Evolutionary conservation across 2,797 vertebrate genomes (phyloP).

Genomic region (Bucorvus abyssinicus): DNA sequence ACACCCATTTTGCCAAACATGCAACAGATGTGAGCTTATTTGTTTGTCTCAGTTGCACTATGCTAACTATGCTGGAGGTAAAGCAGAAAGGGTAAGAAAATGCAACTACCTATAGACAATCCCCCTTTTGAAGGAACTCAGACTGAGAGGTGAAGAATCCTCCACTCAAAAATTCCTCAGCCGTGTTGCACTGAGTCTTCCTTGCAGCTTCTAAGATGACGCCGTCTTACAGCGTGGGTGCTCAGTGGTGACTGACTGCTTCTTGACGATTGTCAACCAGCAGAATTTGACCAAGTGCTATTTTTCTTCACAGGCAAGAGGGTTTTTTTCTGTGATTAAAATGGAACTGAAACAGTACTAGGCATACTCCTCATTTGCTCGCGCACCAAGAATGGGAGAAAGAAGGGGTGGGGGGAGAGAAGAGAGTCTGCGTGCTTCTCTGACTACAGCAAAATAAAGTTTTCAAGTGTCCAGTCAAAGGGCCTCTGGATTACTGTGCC

Average conservation of each 20-base stretch:
- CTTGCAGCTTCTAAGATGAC: not conserved
- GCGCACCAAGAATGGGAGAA: not conserved
- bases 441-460: not conserved
- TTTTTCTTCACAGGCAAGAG: not conserved
- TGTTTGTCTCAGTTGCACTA: not conserved
- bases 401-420: too few relatives aligned
- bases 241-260: too few relatives aligned
- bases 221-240: too few relatives aligned
- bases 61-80: not conserved
- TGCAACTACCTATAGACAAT: not conserved
- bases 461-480: not conserved
- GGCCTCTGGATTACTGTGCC: too few relatives aligned
- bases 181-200: not conserved
- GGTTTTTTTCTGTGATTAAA: not conserved
- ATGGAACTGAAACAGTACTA: not conserved
- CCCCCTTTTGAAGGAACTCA: not conserved
- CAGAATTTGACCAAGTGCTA: not conserved
- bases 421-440: not conserved
- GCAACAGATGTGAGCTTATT: not conserved
- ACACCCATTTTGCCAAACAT: not conserved
- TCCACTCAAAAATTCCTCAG: not conserved
- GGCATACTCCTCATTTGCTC: not conserved
- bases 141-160: not conserved
- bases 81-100: not conserved
- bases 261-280: not conserved